Evolutionary conservation across 92 coral and sea anemone species (phyloP), one percentile per base, ranked within the genome.

Genomic region (Epizoanthus stellaris): DNA sequence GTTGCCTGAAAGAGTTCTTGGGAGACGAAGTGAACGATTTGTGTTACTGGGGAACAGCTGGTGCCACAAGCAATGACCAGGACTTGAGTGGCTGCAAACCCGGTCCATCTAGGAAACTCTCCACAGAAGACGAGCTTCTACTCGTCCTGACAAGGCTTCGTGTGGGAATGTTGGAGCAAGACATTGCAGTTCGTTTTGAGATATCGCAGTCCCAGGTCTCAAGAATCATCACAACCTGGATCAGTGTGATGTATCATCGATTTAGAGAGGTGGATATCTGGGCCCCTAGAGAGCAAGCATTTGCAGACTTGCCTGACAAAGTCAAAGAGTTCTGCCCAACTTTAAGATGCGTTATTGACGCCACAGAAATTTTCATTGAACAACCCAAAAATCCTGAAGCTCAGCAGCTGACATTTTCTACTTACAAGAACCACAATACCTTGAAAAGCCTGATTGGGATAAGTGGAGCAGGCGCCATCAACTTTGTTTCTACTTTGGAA

Each of bases 281-380:
- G 88, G 82, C 88, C 7, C 7, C 67, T 6, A 49, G 69, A 23
- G 82, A 85, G 21, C 67, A 73, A 53, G 45, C 88, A 21, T 60
- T 72, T 17, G 23, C 39, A 63, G 76, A 85, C 73, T 56, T 85
- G 30, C 82, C 75, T 59, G 82, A 85, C 63, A 85, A 85, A 67
- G 88, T 85, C 53, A 85, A 40, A 30, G 76, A 76, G 57, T 85
- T 82, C 53, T 70, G 86, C 47, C 86, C 86, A 3, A 82, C 86
- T 16, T 52, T 85, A 57, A 77, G 89, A 64, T 85, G 89, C 49
- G 77, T 85, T 54, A 86, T 86, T 38, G 89, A 86, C 77, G 89
- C 89, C 19, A 86, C 89, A 11, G 86, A 79, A 68, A 86, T 86
- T 62, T 86, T 65, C 67, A 79, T 76, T 86, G 89, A 86, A 30